Conservation (phyloP, 92 coral and sea anemone genomes). For the Parazoanthus darwini region DNA sequence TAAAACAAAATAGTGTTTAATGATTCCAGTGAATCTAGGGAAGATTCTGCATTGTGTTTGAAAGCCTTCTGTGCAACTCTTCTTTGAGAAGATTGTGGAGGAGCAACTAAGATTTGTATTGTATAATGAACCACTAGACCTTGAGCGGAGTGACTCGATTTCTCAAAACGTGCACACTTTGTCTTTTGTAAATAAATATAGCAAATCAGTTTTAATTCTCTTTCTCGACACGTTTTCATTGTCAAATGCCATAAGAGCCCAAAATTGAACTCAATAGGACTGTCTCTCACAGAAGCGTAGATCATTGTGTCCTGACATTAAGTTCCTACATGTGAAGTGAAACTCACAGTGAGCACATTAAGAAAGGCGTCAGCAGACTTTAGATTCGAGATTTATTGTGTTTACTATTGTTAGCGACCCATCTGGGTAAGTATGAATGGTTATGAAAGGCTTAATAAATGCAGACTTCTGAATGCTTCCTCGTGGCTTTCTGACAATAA, state of each 20-base stretch:
- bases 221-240: conserved; percentile 46
- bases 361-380: conserved; percentile 27
- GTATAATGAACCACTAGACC: neutral
- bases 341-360: conserved; percentile 1
- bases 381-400: conserved; percentile 21
- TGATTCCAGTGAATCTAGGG: neutral
- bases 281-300: conserved; percentile 10
- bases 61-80: neutral
- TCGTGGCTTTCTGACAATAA: conserved; percentile 18
- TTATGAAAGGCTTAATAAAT: conserved; percentile 29
- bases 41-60: neutral
- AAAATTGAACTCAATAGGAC: neutral
- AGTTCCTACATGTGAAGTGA: conserved; percentile 1
- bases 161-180: conserved; percentile 40
- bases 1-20: neutral
- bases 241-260: conserved; percentile 40
- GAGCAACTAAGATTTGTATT: neutral
- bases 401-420: conserved; percentile 33
- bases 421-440: conserved; percentile 47
- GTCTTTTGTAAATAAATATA: conserved; percentile 44
- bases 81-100: neutral
- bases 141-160: neutral
- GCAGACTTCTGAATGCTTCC: conserved; percentile 32
- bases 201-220: conserved; percentile 33
- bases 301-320: neutral